These are phyloP conservation scores for Gymnothorax javanicus DNA, from an alignment of 2,797 vertebrate species.

Conservation along the genomic window DNA sequence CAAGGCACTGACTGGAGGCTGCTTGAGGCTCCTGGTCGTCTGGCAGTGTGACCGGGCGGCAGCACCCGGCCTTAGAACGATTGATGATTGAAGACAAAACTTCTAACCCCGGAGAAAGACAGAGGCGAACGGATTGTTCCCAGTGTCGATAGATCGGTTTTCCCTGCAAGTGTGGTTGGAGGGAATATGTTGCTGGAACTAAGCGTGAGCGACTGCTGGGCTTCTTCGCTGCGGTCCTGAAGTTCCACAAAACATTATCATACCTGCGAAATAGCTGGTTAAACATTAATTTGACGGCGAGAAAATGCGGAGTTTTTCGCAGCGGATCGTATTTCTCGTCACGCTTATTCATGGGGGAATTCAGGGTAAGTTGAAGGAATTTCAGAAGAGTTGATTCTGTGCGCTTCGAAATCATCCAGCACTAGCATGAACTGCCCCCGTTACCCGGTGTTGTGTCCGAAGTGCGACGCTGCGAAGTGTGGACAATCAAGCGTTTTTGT, in stretches of 20 bases:
- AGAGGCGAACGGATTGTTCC: neutral
- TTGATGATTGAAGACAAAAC: no score
- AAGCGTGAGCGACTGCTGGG: conserved; percentile 7
- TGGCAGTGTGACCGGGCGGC: no score
- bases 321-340: conserved; percentile 46
- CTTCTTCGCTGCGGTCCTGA: neutral
- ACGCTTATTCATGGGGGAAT: conserved; percentile 19
- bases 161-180: neutral
- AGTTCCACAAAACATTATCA: neutral
- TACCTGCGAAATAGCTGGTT: neutral
- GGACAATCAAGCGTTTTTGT: neutral
- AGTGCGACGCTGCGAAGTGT: neutral
- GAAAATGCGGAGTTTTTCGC: conserved; percentile 46
- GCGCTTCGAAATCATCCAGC: neutral
- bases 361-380: conserved; percentile 46
- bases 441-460: no score
- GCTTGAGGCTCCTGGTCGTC: neutral
- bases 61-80: neutral
- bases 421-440: no score
- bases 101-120: neutral
- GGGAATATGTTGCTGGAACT: neutral
- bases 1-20: neutral
- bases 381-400: neutral
- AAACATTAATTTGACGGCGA: conserved; percentile 37
- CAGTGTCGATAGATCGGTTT: neutral